Conservation (phyloP, 2,888 invertebrate genomes). For the Ligdia adustata region DNA sequence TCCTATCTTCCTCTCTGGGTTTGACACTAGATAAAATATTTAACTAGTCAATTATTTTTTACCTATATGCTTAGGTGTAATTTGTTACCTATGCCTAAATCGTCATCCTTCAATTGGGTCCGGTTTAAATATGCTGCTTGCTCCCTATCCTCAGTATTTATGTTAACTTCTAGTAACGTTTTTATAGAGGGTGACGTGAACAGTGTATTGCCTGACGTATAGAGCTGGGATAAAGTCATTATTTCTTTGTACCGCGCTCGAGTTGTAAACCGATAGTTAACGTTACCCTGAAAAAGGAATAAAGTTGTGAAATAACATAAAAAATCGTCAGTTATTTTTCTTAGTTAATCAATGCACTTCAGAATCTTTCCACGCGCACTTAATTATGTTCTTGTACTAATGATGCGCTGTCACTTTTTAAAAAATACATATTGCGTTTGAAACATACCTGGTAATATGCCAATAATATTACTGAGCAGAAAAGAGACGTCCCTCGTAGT, state of each 20-base stretch:
- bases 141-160: constrained; percentile 20
- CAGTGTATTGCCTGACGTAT: constrained; percentile 33
- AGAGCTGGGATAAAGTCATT: constrained; percentile 44
- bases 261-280: constrained; percentile 57
- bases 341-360: too few species aligned
- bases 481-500: constrained; percentile 45
- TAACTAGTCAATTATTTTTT: too few species aligned
- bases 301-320: too few species aligned
- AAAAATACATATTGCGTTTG: too few species aligned
- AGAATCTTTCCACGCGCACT: too few species aligned
- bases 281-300: constrained; percentile 48
- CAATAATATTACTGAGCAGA: constrained; percentile 46
- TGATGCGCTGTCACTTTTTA: too few species aligned
- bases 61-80: background rate
- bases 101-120: constrained; percentile 4
- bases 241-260: constrained; percentile 37
- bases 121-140: constrained; percentile 32
- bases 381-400: too few species aligned
- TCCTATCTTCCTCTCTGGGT: too few species aligned
- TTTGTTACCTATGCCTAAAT: constrained; percentile 3
- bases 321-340: too few species aligned
- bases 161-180: constrained; percentile 35
- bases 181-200: constrained; percentile 43
- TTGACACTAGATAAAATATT: too few species aligned
- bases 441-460: constrained; percentile 57